Evolutionary conservation across 2,113 vertebrate species (phyloP), one percentile per base, ranked within the genome.

Genomic region (Micronisus gabar): DNA sequence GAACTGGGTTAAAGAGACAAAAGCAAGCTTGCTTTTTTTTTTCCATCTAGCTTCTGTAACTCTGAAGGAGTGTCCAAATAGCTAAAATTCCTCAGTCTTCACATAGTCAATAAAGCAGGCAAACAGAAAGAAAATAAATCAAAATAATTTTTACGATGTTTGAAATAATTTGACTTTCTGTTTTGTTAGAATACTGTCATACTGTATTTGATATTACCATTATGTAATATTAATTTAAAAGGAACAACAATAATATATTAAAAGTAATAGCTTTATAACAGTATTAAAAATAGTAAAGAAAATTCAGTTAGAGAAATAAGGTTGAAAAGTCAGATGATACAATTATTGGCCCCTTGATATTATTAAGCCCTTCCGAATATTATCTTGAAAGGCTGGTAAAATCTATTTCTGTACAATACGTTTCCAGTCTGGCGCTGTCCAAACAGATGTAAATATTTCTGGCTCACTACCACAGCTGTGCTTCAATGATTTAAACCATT

Each of bases 401-500:
- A 75, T 89, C 66, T 84, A 3, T 81, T 87, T 90, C 66, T n/a
- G 41, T 70, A 30, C 9, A 3, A 59, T 27, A 22, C 40, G 56
- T 67, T 92, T 93, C 59, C 50, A 75, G 47, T 52, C 72, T 89
- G 68, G 76, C 0, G 0, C 76, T 84, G 30, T 71, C 34, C 19
- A 50, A 93, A 86, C 18, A 47, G 26, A 71, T 59, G 38, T 61
- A 83, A 97, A 56, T 92, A 93, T 81, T 94, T 86, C 94, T 97
- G 65, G 36, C 56, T 92, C 34, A 32, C 36, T 79, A 58, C 56
- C 32, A 65, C 40, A 84, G 30, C 65, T 91, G 36, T 58, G 52
- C 61, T 79, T 84, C 81, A 65, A 23, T 75, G 43, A 95, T 91
- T 95, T 81, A 87, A 96, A 66, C 36, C 27, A 47, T 81, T 93